These are phyloP conservation scores for Phodopus roborovskii DNA, from an alignment of 2,113 vertebrate species.

Conservation along the genomic window DNA sequence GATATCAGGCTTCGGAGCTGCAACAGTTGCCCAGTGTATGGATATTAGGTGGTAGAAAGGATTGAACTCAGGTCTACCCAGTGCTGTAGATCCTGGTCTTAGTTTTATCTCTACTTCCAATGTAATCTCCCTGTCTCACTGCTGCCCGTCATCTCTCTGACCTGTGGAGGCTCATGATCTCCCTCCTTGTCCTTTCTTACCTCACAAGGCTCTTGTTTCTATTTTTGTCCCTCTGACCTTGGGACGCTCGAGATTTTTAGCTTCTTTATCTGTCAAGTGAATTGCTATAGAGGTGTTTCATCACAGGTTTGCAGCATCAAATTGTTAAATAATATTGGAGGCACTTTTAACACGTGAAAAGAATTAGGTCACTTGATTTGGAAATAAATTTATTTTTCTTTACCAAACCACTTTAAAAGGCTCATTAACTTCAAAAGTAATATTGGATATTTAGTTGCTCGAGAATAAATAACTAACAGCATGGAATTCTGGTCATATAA, in stretches of 20 bases:
- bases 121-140: background rate
- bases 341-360: background rate
- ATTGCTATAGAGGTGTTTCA: background rate
- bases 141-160: background rate
- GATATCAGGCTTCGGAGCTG: background rate
- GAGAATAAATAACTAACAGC: background rate
- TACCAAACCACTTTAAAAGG: background rate
- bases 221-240: background rate
- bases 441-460: background rate
- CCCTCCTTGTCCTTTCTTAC: background rate
- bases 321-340: background rate
- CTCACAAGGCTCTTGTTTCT: background rate
- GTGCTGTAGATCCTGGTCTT: background rate
- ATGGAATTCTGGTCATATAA: background rate
- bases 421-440: background rate
- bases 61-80: background rate
- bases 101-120: background rate
- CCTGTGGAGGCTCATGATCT: background rate
- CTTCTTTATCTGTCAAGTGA: background rate
- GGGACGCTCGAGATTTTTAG: background rate
- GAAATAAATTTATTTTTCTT: conserved; percentile 5
- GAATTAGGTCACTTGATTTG: background rate
- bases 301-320: background rate
- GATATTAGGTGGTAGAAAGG: background rate
- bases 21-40: background rate